Percentiles rank a stretch among this genome's conserved stretches.
These are phyloP conservation scores for Oopsacas minuta DNA, from an alignment of 37 sponge, comb jelly and placozoan genomes.

Conservation along the genomic window DNA sequence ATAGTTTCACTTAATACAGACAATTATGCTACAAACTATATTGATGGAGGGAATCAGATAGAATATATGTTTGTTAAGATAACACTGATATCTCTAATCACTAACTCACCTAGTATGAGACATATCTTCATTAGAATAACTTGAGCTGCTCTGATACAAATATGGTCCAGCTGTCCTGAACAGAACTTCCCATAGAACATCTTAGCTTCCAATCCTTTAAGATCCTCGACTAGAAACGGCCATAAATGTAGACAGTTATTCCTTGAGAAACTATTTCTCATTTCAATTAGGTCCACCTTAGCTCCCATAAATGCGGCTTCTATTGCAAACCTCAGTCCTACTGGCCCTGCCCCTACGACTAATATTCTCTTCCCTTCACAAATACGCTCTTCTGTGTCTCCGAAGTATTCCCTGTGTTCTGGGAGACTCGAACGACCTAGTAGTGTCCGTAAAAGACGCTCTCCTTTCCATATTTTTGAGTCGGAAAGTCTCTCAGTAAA, in stretches of 20 bases:
- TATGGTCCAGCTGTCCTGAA: constrained; percentile 74
- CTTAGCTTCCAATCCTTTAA: constrained; percentile 65
- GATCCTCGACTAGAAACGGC: constrained; percentile 81
- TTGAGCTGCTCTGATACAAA: constrained; percentile 72
- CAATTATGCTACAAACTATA: no score
- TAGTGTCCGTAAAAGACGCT: background rate
- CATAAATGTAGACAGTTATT: constrained; percentile 87
- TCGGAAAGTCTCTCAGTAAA: background rate
- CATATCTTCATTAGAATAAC: constrained; percentile 65
- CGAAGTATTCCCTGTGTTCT: background rate
- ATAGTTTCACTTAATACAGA: no score
- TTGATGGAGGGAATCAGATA: no score
- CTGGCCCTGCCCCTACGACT: constrained; percentile 63
- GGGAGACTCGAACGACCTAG: background rate
- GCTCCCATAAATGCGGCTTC: constrained; percentile 60
- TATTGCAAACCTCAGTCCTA: constrained; percentile 63
- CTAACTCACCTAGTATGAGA: constrained; percentile 62
- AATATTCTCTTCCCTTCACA: constrained; percentile 11
- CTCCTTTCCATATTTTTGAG: background rate
- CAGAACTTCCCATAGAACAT: constrained; percentile 85
- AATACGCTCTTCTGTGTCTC: background rate
- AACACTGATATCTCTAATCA: no score
- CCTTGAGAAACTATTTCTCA: constrained; percentile 57
- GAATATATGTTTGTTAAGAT: no score
- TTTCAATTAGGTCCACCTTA: constrained; percentile 59